A percentile compares a stretch with the other conserved stretches of the same genome.
phyloP scores from a whole-genome alignment of 2,113 vertebrate genomes.

The western clawed frog (Xenopus tropicalis) region UCB_Xtro_10.0 CM004445.2:81671001-81671500 shows the following conservation, averaged over 20 bases:
- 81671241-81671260: not conserved
- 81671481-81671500: not conserved
- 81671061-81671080: too few species aligned
- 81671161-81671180: too few species aligned
- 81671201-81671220: constrained; percentile 4
- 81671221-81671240: not conserved
- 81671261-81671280: not conserved
- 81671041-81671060: too few species aligned
- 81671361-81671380: constrained; percentile 3
- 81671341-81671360: constrained; percentile 19
- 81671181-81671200: too few species aligned
- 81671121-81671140: too few species aligned
- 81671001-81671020: too few species aligned
- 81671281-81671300: constrained; percentile 25
- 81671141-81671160: too few species aligned
- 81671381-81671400: not conserved
- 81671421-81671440: not conserved
- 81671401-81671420: constrained; percentile 6
- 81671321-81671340: constrained; percentile 17
- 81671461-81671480: not conserved
- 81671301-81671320: constrained; percentile 16
- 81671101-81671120: too few species aligned
- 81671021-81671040: too few species aligned
- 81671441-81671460: constrained; percentile 3
- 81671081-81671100: too few species aligned